Percentiles rank a stretch among this genome's conserved stretches.
These are phyloP conservation scores for Eriocheir sinensis DNA, from an alignment of 1,140 invertebrate species.

Conservation along the genomic window DNA sequence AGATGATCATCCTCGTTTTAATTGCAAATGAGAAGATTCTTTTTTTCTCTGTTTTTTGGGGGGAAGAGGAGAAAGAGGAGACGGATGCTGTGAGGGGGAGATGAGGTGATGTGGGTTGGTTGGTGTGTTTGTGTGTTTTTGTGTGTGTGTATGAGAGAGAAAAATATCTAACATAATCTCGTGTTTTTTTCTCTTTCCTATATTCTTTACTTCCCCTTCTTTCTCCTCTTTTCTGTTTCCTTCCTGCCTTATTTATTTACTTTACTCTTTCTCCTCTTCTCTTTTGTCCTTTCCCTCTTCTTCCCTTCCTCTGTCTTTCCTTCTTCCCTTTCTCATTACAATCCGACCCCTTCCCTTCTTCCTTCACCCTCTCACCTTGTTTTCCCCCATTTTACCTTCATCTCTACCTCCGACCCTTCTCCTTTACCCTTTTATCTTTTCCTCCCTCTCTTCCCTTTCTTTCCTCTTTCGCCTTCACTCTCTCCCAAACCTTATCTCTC, in stretches of 20 bases:
- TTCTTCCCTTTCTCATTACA: not conserved
- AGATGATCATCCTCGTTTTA: slow-evolving; percentile 13
- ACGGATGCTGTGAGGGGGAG: too few species aligned
- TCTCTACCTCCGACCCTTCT: too few species aligned
- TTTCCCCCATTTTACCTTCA: not conserved
- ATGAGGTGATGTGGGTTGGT: too few species aligned
- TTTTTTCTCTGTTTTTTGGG: not conserved
- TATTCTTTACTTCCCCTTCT: not conserved
- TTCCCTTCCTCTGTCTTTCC: not conserved
- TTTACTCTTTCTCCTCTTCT: not conserved
- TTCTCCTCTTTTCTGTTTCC: too few species aligned
- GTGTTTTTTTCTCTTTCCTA: too few species aligned
- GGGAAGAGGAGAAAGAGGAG: not conserved
- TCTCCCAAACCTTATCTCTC: not conserved
- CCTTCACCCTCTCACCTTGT: not conserved
- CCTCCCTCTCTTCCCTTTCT: not conserved
- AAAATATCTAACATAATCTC: not conserved
- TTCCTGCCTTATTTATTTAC: too few species aligned
- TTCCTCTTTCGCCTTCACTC: too few species aligned
- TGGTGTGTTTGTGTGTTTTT: too few species aligned
- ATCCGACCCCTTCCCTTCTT: too few species aligned
- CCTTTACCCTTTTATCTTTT: not conserved
- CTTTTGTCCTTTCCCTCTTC: not conserved
- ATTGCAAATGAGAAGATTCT: slow-evolving; percentile 25
- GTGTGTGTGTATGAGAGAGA: not conserved